Base-by-base conservation (phyloP, 1,140 invertebrate species). In the Bombyx mandarina region DNA sequence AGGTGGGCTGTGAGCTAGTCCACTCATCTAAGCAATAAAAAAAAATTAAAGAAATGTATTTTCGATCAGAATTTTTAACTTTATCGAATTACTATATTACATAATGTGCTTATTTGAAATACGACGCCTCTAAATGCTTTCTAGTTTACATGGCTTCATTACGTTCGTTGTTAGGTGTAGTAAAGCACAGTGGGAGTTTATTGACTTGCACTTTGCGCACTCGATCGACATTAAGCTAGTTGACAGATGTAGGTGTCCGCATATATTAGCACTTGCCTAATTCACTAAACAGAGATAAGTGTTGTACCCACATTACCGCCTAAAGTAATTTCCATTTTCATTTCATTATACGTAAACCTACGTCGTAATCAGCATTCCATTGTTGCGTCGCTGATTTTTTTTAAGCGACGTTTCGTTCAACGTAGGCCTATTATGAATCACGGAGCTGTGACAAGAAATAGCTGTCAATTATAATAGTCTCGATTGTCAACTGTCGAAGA, bases 191-290 rank as follows among this genome's bases (percentile, higher is more conserved):
- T 77, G 68, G 74, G 77, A 73, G 75, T 76, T 68, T 79, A 79
- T 77, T 77, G 69, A 77, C 74, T 73, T 58, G 69, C 56, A 59
- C 46, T 47, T 57, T 56, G 45, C 56, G 49, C 52, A 54, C 46
- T 59, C 58, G 67, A 49, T 57, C 56, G 71, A 67, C 65, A 68
- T 71, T 72, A 69, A 67, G 71, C 75, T 75, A 72, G 74, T 77
- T 77, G 73, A 72, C 73, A 73, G 72, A 78, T 75, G 82, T 84
- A 77, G 80, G 80, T 76, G 80, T 83, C 64, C 68, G 78, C 82
- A 86, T 84, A 86, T 84, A 86, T 86, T 83, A 72, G 73, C 68
- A 72, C 75, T 84, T 76, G 71, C 80, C 71, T 76, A 84, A 82
- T 80, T 73, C 64, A 69, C 66, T 74, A 62, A 61, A 65, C 55